Base-by-base conservation (phyloP, 2,888 invertebrate genomes). In the Tetranychus piercei region DNA sequence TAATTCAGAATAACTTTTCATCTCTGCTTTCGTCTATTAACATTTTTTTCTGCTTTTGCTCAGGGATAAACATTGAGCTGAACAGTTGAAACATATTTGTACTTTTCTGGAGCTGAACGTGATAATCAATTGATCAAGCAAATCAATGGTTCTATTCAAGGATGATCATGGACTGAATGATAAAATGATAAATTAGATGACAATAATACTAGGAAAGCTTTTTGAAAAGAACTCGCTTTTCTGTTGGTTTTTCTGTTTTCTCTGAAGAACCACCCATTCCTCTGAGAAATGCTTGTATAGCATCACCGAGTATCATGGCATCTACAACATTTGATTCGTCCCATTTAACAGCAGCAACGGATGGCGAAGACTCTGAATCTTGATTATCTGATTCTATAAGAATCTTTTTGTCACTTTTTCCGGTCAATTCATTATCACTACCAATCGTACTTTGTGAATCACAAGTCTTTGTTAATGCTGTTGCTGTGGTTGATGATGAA, bases 31-130 rank as follows among this genome's bases (percentile, higher is more conserved):
- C 34, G 34, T 3, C 34, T 34, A 34, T 34, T 34, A 34, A 34
- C 34, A 34, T 34, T 34, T 34, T 34, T 34, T 34, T 34, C 34
- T 34, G 34, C 5, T 34, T 34, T 20, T 66, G 18, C 65, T 18
- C 18, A 20, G 66, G 15, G 20, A 66, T 66, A 6, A 66, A 20
- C 66, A 66, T 66, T 66, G 66, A 66, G 66, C 18, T 18, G 66
- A 43, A 43, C 8, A 23, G 18, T 79, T 79, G 34, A 76, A 79
- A 9, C 73, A 78, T 71, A 74, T 76, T 67, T 45, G 72, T 71
- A 11, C 74, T 78, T 7, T 44, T 74, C 34, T 75, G 79, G 55
- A 80, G 81, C 15, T 80, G 80, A 77, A 80, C 80, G 44, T 76
- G 80, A 71, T 80, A 82, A 82, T 81, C 18, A 66, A 66, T 66